Evolutionary conservation across 2,888 invertebrate species (phyloP), one percentile per base, ranked within the genome.

Genomic region (Mesochorus sp.): DNA sequence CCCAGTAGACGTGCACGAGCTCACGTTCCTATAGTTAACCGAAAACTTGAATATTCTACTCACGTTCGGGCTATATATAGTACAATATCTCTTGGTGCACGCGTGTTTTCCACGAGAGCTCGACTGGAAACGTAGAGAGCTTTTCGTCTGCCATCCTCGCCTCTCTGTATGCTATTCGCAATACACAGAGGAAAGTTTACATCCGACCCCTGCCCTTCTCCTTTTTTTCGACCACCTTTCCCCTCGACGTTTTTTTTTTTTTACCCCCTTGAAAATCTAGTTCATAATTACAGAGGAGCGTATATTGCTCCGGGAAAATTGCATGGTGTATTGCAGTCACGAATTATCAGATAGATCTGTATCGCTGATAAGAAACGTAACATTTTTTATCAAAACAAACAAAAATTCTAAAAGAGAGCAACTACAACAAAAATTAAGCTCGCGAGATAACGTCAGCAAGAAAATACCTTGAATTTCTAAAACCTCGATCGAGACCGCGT

Each of bases 1-100:
- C 37, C 71, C 42, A 49, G 71, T 55, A 61, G 55, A 75, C 61
- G 74, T 70, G 70, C 59, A 44, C 51, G 71, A 37, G 74, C 74
- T 66, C 79, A 79, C 79, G 79, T 79, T 79, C 17, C 71, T 66
- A 79, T 71, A 79, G 83, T 84, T 86, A 86, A 85, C 85, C 82
- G 80, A 80, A 77, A 76, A 80, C 80, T 83, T 82, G 82, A 80
- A 83, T 82, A 86, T 85, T 84, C 86, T 44, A 53, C 70, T 83
- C 86, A 86, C 86, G 86, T 86, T 83, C 74, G 67, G 59, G 80
- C 86, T 80, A 86, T 86, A 86, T 83, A 85, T 85, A 76, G n/a
- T 64, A 71, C 70, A 66, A 70, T 75, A 71, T 79, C 70, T 79
- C 66, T 67, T 8, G 85, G 85, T 84, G 82, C 81, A 85, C 83